Percentiles rank a stretch among this genome's conserved stretches.
phyloP scores from a whole-genome alignment of 92 coral and sea anemone genomes.

The Actinostola sp. region DNA sequence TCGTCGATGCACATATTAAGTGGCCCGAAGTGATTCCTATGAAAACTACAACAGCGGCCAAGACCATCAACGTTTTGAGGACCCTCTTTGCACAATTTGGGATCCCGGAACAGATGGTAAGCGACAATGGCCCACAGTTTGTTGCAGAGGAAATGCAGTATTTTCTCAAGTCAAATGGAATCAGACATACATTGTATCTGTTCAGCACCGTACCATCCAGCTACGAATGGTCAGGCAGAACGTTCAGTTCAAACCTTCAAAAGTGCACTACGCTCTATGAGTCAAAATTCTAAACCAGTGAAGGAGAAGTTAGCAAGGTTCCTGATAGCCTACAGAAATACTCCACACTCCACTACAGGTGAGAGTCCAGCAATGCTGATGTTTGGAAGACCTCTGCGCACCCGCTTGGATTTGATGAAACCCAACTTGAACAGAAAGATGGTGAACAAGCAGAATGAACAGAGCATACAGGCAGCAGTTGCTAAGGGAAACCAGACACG shows the following conservation, averaged over 20 bases:
- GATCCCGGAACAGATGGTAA: conserved; percentile 60
- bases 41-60: not conserved
- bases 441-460: no score
- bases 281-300: conserved; percentile 6
- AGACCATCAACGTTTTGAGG: conserved; percentile 19
- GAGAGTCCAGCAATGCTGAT: no score
- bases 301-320: conserved; percentile 11
- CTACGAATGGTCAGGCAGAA: conserved; percentile 48
- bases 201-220: conserved; percentile 60
- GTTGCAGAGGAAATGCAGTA: conserved; percentile 43
- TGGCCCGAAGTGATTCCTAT: not conserved
- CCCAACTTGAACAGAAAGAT: no score
- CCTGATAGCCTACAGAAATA: no score
- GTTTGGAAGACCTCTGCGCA: no score
- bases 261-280: conserved; percentile 12
- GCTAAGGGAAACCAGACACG: no score
- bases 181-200: conserved; percentile 45
- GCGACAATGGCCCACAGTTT: conserved; percentile 59
- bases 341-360: no score
- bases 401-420: no score
- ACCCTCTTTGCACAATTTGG: conserved; percentile 44
- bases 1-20: conserved; percentile 18
- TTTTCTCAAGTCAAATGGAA: conserved; percentile 40
- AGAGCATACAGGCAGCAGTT: no score
- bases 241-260: conserved; percentile 44